These are phyloP conservation scores for Troilus luridus DNA, from an alignment of 2,888 invertebrate genomes.

Conservation along the genomic window DNA sequence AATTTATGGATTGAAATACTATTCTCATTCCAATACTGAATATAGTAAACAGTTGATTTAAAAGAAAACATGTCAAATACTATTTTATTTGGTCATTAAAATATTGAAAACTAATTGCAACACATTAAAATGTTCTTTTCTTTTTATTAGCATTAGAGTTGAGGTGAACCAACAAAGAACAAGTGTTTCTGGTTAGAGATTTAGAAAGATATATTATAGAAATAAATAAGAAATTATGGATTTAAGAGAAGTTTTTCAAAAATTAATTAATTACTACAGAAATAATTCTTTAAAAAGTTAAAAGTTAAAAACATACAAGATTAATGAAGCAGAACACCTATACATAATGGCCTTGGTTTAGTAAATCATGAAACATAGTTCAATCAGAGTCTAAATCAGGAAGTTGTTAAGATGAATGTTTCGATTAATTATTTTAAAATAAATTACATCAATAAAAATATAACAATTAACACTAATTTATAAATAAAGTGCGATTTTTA, in stretches of 20 bases:
- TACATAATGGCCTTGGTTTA: neutral
- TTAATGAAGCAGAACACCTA: neutral
- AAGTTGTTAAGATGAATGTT: neutral
- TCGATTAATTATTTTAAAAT: neutral
- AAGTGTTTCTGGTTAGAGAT: no score
- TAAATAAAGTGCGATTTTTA: conserved; percentile 2
- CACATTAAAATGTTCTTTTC: neutral
- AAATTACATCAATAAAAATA: neutral
- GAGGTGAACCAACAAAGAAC: neutral
- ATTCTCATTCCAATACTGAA: neutral
- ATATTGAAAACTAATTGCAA: neutral
- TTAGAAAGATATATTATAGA: no score
- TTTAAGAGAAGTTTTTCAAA: no score
- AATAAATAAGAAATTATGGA: no score
- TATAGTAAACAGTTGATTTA: no score
- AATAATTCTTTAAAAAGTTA: neutral
- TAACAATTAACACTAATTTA: conserved; percentile 31
- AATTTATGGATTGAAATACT: no score
- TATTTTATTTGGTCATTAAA: neutral
- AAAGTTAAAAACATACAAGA: neutral
- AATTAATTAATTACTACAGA: neutral
- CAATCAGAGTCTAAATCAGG: neutral
- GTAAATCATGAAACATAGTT: conserved; percentile 3
- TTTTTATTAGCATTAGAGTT: no score
- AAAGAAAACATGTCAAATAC: no score